Evolutionary conservation across 2,113 vertebrate species (phyloP), one percentile per base, ranked within the genome.

Genomic region (Picathartes gymnocephalus): DNA sequence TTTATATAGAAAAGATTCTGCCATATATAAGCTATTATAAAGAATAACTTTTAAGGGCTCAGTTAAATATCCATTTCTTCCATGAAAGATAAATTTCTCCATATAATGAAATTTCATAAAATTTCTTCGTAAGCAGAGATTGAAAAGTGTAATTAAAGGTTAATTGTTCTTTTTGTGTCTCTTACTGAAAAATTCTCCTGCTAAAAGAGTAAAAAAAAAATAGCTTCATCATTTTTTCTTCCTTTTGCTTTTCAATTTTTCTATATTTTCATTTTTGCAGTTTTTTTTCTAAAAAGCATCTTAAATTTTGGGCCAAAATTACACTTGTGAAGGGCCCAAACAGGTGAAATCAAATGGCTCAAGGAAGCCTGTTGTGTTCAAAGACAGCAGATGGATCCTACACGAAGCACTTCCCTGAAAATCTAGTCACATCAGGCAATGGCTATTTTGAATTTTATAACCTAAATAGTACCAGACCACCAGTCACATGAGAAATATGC

Each of bases 401-500:
- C 3, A 18, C 7, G 3, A 82, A 77, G 66, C 69, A 53, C 6
- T 68, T 81, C 20, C 60, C 42, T 70, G 70, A 89, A 91, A 85
- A 92, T 66, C 22, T 11, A 45, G 30, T 47, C 68, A 74, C 30
- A 51, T 88, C 77, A 56, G 58, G 33, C 62, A 65, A 54, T 8
- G 28, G 30, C 42, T 91, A 10, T 64, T 87, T 51, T 74, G 73
- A 61, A 40, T 30, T 62, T 20, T 78, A 28, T 61, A 90, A 79
- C 7, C 12, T 53, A 60, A 92, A 56, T 10, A 91, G 57, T 3
- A 3, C 65, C 66, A 76, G 66, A 65, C 18, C 23, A 39, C 28
- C 40, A 92, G 56, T 81, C 62, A 92, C 80, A 66, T 76, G 30
- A 90, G 70, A 96, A 95, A 72, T 72, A 86, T 40, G 73, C 57